Evolutionary conservation across 92 coral and sea anemone species (phyloP).

Genomic region (Umimayanthus chanpuru): DNA sequence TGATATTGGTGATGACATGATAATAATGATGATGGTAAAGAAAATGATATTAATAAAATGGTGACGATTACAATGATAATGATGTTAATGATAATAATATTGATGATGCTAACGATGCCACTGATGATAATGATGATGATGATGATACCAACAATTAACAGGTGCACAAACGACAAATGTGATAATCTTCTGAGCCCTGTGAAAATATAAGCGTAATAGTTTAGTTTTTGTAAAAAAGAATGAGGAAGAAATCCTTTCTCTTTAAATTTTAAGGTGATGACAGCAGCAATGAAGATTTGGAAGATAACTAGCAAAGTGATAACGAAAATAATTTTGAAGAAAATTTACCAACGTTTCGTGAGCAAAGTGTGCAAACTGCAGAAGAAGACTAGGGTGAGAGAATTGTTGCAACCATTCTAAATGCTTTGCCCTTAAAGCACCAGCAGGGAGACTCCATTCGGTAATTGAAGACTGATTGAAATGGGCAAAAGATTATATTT

Average conservation of each 20-base stretch:
- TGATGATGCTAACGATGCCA: no score
- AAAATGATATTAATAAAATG: no score
- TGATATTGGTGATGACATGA: no score
- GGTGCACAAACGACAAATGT: background rate
- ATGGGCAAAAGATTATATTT: constrained; percentile 66
- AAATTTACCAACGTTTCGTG: constrained; percentile 37
- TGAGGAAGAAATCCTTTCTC: background rate
- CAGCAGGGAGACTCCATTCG: constrained; percentile 69
- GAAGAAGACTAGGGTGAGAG: constrained; percentile 55
- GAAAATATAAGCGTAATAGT: no score
- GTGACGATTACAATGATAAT: no score
- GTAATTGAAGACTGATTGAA: constrained; percentile 67
- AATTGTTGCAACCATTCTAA: constrained; percentile 64
- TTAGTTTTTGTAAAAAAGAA: no score
- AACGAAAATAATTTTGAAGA: constrained; percentile 20
- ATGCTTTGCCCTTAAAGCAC: constrained; percentile 65
- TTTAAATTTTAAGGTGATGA: background rate
- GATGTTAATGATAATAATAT: no score
- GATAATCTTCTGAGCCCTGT: background rate
- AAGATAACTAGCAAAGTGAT: constrained; percentile 2
- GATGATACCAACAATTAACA: no score
- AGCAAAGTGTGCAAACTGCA: constrained; percentile 52
- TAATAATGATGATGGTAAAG: no score
- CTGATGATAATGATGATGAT: no score
- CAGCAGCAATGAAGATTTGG: background rate